Base-by-base conservation (phyloP, 2,888 invertebrate genomes). In the Ariolimax columbianus region DNA sequence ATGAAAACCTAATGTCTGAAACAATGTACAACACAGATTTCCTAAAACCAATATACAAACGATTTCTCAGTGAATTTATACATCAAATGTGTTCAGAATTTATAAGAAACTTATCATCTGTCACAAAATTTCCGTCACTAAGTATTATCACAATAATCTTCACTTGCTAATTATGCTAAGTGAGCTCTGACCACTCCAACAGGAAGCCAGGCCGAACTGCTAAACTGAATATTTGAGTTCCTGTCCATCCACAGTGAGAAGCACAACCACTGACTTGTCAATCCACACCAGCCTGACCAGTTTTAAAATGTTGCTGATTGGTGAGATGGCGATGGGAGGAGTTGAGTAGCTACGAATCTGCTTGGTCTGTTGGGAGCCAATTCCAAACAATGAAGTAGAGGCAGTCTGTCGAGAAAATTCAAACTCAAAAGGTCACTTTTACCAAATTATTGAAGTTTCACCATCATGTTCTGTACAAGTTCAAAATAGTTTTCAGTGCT, bases 341-440 rank as follows among this genome's bases (percentile, higher is more conserved):
- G 97, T 98, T 4, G 94, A 92, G 95, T 98, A 98, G 79, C 98
- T 97, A 94, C 98, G 98, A 70, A 98, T 96, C 95, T 99, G 98
- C 86, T 97, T 97, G 0, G 99, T 98, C 95, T 99, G 99, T 9
- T 98, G 97, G 89, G 98, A 98, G 30, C 99, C 99, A 91, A 99
- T 95, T 0, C 99, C 99, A 95, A 99, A 98, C 96, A 99, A 97
- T 82, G 97, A 97, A 30, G 96, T 95, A n/a, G 94, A 93, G 0
- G 96, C 96, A 26, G 96, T 96, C 96, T 96, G 95, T 93, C 89
- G 43, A 82, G 47, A 86, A 84, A 43, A 36, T 17, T 77, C n/a
- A 26, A 47, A 33, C 26, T n/a, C 47, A 7, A 7, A 55, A 55
- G 19, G 55, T 55, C 55, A 55, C 55, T 55, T 19, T 55, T 14